A percentile compares a stretch with the other conserved stretches of the same genome.
phyloP scores from a whole-genome alignment of 2,797 vertebrate genomes.

The Austrolebias charrua region DNA sequence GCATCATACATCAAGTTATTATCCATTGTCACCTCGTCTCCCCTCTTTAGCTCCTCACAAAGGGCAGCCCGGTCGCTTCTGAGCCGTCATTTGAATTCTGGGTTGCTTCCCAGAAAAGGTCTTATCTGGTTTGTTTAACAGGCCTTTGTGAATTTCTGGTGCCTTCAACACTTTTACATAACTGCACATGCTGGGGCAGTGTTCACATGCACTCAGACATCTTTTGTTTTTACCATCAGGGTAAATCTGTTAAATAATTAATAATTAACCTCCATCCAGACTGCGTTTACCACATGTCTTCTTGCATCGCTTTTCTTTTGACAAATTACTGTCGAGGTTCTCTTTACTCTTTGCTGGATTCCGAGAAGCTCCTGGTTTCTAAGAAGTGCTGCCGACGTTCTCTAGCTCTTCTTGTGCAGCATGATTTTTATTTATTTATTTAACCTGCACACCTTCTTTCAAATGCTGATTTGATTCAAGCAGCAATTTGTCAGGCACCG shows the following conservation, averaged over 20 bases:
- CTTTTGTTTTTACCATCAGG: neutral
- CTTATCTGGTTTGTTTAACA: conserved; percentile 30
- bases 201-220: conserved; percentile 5
- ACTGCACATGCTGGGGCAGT: neutral
- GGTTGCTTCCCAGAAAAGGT: conserved; percentile 33
- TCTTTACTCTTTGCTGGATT: conserved; percentile 7
- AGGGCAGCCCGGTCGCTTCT: conserved; percentile 42
- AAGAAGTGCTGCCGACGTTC: neutral
- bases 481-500: conserved; percentile 24
- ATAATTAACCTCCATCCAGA: conserved; percentile 5
- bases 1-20: conserved; percentile 63
- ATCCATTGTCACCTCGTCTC: conserved; percentile 52
- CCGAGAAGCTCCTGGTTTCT: neutral
- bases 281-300: neutral
- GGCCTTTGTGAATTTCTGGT: conserved; percentile 9
- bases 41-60: conserved; percentile 53
- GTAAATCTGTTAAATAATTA: neutral
- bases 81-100: conserved; percentile 46
- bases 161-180: neutral
- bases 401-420: neutral
- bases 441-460: conserved; percentile 25
- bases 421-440: neutral
- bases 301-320: conserved; percentile 7
- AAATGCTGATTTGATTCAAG: conserved; percentile 37
- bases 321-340: conserved; percentile 12